A percentile compares a stretch with the other conserved stretches of the same genome.
phyloP scores from a whole-genome alignment of 2,888 invertebrate genomes.

The Alviniconcha strummeri region DNA sequence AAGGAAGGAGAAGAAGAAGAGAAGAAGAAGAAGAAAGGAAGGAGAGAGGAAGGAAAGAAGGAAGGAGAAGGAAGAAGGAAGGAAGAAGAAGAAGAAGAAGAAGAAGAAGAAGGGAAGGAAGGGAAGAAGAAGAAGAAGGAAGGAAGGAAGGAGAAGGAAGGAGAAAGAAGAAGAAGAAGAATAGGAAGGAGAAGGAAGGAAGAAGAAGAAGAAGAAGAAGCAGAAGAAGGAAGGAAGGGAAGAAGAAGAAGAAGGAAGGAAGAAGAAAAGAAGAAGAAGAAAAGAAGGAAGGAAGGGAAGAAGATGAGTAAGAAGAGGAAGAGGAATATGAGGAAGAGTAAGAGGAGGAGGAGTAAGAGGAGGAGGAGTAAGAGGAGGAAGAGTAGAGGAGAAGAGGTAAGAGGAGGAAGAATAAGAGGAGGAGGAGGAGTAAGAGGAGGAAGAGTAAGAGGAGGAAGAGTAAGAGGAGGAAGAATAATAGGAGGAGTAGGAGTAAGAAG shows the following conservation, averaged over 20 bases:
- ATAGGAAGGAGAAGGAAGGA: not conserved
- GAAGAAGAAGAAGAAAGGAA: not conserved
- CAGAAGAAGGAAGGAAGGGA: not conserved
- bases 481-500: not conserved
- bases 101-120: not conserved
- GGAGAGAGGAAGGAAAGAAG: not conserved
- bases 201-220: not conserved
- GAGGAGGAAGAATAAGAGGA: not conserved
- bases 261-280: not conserved
- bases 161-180: not conserved
- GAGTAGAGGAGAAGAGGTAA: not conserved
- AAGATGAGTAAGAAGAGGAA: not conserved
- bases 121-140: not conserved
- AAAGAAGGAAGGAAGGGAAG: not conserved
- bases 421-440: not conserved
- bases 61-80: not conserved
- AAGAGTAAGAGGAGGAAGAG: too few species aligned
- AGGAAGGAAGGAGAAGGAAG: not conserved
- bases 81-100: too few species aligned
- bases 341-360: not conserved
- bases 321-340: not conserved
- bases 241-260: not conserved
- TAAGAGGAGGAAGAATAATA: not conserved
- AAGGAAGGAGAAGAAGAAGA: too few species aligned
- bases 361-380: not conserved